These are phyloP conservation scores for Oncopeltus fasciatus DNA, from an alignment of 1,140 invertebrate species.

Conservation along the genomic window DNA sequence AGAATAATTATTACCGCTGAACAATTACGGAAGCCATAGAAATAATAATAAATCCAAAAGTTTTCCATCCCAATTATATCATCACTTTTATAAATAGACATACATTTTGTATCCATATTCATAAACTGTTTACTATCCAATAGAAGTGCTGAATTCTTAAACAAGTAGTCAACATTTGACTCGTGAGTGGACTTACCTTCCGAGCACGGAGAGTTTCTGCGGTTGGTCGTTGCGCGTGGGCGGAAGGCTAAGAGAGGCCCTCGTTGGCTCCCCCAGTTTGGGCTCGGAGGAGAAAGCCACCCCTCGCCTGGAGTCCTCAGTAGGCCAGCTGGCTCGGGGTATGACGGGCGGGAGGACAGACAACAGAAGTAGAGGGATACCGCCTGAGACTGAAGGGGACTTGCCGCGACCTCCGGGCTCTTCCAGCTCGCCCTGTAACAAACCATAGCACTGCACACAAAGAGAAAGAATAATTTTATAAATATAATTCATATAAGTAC, in stretches of 20 bases:
- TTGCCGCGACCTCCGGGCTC: slow-evolving; percentile 19
- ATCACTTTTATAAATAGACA: no score
- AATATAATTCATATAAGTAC: no score
- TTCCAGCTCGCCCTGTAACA: slow-evolving; percentile 12
- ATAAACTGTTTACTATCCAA: no score
- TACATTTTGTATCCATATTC: no score
- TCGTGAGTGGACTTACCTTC: background rate
- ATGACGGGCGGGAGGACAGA: slow-evolving; percentile 57
- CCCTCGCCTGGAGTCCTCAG: slow-evolving; percentile 28
- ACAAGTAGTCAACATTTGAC: no score
- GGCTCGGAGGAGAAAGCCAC: slow-evolving; percentile 50
- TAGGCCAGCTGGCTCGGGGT: slow-evolving; percentile 36
- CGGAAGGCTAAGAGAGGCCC: background rate
- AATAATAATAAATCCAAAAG: no score
- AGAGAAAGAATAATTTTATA: no score
- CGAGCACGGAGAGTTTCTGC: background rate
- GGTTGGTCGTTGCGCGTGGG: background rate
- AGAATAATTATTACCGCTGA: no score
- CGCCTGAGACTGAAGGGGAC: slow-evolving; percentile 48
- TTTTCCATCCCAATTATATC: no score
- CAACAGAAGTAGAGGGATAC: slow-evolving; percentile 48
- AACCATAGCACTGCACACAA: no score
- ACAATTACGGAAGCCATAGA: no score
- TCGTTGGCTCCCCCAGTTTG: slow-evolving; percentile 35
- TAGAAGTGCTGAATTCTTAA: no score